Base-by-base conservation (phyloP, 2,888 invertebrate species). In the Andrena haemorrhoa region DNA sequence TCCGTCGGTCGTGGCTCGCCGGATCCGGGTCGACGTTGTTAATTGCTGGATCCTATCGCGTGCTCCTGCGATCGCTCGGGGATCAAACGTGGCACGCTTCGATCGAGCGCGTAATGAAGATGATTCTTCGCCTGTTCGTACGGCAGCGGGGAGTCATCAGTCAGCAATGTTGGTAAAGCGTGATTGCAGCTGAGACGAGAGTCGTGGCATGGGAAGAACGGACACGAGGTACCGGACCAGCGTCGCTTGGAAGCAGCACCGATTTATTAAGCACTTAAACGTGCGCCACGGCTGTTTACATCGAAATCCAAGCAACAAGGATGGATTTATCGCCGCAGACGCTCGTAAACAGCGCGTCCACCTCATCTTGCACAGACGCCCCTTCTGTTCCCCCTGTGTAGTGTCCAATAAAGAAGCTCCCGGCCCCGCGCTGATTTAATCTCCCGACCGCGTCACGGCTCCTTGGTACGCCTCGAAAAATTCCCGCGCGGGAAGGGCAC, bases 271-370 rank as follows among this genome's bases (percentile, higher is more conserved):
- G 47, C 60, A 29, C 31, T 41, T 41, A 61, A 63, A 75, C 60
- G n/a, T 26, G 49, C 23, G 26, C 23, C 70, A 75, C 33, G 16
- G 49, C 74, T 83, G 79, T 86, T 84, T 82, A 79, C 75, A 12
- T 47, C 51, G 35, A 4, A 23, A 23, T 65, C 69, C 60, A 26
- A 31, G 26, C 41, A 56, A 41, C 33, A 60, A 23, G 8, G 64
- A 68, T 26, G 71, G 76, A 86, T 83, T 86, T 84, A 86, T 86
- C 66, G 60, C 58, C 20, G 12, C 31, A 29, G 64, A 65, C 20
- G 60, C 64, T 80, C 75, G 86, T 81, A 86, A 86, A 80, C 71
- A 79, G 49, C 58, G 70, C 56, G 60, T 84, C 66, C 53, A 68
- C 56, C 71, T 75, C 70, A 80, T 83, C 61, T 41, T 33, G 35